These are phyloP conservation scores for Kryptopterus vitreolus DNA, from an alignment of 2,797 vertebrate species.

Conservation along the genomic window DNA sequence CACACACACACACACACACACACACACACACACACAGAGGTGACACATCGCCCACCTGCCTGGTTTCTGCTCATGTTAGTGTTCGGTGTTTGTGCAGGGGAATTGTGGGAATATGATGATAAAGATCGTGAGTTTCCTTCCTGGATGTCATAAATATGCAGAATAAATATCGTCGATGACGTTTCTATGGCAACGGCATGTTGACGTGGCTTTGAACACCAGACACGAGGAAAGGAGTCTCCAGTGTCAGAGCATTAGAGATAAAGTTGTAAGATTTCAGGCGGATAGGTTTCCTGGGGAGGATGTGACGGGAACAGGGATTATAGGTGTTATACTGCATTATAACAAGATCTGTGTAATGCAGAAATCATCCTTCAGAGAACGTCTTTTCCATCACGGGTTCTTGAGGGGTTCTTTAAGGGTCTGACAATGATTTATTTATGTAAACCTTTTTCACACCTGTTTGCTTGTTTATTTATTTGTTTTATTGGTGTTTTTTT, in stretches of 20 bases:
- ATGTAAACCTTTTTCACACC: too few species aligned
- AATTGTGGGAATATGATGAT: too few species aligned
- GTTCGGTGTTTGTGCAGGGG: too few species aligned
- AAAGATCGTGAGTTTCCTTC: background rate
- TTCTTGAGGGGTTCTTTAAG: background rate
- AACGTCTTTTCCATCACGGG: background rate
- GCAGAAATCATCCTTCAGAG: too few species aligned
- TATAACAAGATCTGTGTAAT: too few species aligned
- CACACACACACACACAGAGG: constrained; percentile 13
- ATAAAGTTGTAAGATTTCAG: background rate
- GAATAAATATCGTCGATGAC: too few species aligned
- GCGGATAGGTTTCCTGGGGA: too few species aligned
- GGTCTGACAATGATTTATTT: too few species aligned
- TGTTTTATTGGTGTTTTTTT: background rate
- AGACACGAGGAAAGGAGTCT: background rate
- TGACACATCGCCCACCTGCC: constrained; percentile 44
- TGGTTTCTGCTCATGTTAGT: background rate
- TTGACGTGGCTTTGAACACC: background rate
- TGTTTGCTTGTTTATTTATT: too few species aligned
- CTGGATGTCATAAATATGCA: background rate
- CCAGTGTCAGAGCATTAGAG: background rate
- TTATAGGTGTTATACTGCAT: too few species aligned
- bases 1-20: constrained; percentile 3
- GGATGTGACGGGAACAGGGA: too few species aligned
- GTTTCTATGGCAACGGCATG: background rate